A percentile compares a stretch with the other conserved stretches of the same genome.
Evolutionary conservation across 1,140 invertebrate species (phyloP).

Genomic region (Galleria mellonella): DNA sequence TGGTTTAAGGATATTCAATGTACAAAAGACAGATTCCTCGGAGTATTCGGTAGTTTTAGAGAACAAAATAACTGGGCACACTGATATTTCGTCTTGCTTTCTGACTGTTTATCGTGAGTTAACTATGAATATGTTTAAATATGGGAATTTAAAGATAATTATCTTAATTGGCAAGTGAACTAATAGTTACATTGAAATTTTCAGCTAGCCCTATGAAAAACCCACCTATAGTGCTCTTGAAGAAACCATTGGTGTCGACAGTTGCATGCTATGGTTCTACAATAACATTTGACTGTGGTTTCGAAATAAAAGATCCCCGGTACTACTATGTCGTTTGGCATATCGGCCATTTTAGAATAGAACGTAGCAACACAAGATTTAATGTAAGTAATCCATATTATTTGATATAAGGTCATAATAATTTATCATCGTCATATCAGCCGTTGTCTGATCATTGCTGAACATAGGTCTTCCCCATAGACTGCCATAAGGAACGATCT

Average conservation of each 20-base stretch:
- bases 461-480: no score
- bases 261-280: constrained; percentile 18
- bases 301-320: constrained; percentile 13
- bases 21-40: background rate
- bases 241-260: constrained; percentile 10
- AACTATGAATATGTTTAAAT: no score
- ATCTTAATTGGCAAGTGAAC: no score
- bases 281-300: constrained; percentile 15
- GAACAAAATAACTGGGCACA: background rate
- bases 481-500: no score
- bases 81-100: background rate
- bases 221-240: constrained; percentile 1
- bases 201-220: constrained; percentile 1
- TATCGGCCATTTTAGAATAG: constrained; percentile 25
- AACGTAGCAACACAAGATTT: constrained; percentile 24
- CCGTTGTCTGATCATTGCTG: no score
- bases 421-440: no score
- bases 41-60: background rate
- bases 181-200: background rate
- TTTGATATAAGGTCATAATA: no score
- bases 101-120: background rate
- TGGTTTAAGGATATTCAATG: background rate
- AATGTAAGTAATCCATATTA: constrained; percentile 15
- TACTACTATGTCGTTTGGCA: constrained; percentile 25
- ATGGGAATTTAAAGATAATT: no score